These are phyloP conservation scores for Melanchra persicariae DNA, from an alignment of 2,888 invertebrate species.

Conservation along the genomic window DNA sequence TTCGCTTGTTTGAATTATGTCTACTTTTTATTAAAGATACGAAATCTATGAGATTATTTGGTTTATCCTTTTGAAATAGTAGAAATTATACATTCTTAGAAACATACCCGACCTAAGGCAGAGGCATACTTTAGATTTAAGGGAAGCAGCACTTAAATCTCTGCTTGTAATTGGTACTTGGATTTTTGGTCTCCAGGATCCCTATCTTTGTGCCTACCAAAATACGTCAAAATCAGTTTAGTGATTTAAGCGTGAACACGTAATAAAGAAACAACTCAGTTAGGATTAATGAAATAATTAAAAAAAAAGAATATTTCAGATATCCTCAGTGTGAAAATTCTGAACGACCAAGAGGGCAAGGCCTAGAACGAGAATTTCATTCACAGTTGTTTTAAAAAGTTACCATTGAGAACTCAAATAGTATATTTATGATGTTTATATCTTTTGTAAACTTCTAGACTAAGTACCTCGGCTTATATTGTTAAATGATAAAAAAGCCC, in stretches of 20 bases:
- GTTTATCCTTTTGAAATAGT: not conserved
- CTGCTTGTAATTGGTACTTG: not conserved
- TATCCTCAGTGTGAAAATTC: not conserved
- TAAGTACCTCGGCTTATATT: conserved; percentile 22
- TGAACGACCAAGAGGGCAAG: not conserved
- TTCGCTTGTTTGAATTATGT: conserved; percentile 26
- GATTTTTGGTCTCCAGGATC: not conserved
- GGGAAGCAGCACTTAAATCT: too few relatives aligned
- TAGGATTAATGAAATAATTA: too few relatives aligned
- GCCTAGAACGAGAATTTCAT: not conserved
- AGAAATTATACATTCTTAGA: not conserved
- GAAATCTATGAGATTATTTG: not conserved
- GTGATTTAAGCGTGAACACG: too few relatives aligned
- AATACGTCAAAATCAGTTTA: too few relatives aligned
- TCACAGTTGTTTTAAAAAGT: not conserved
- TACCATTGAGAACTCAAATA: not conserved
- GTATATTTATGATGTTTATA: not conserved
- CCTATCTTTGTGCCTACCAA: too few relatives aligned
- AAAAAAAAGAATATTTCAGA: not conserved
- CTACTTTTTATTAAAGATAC: conserved; percentile 4
- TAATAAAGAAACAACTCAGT: too few relatives aligned
- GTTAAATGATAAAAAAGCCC: conserved; percentile 44
- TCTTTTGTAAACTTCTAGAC: conserved; percentile 8
- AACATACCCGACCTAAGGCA: not conserved
- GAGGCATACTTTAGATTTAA: not conserved